Evolutionary conservation across 2,113 vertebrate species (phyloP).

Genomic region (Phrynosoma platyrhinos): DNA sequence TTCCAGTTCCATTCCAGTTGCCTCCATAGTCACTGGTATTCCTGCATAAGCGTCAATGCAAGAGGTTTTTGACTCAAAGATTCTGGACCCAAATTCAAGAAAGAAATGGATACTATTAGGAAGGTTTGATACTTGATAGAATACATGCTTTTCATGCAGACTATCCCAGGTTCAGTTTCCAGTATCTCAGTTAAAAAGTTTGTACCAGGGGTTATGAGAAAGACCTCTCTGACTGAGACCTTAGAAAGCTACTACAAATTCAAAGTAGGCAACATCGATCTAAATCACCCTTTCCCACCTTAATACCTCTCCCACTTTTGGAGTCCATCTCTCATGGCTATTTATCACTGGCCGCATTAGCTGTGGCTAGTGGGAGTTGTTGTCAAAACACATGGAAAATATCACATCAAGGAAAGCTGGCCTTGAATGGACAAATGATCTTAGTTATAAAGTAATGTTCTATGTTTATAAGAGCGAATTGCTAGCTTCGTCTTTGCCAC

Average conservation of each 20-base stretch:
- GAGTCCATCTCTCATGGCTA: not conserved
- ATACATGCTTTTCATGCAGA: not conserved
- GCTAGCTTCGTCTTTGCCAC: not conserved
- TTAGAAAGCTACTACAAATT: no score
- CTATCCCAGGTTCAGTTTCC: not conserved
- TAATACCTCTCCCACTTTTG: not conserved
- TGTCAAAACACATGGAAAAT: not conserved
- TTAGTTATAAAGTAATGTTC: not conserved
- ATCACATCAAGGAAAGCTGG: not conserved
- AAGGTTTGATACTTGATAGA: not conserved
- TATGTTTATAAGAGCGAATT: not conserved
- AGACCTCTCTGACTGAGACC: no score
- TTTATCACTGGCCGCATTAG: not conserved
- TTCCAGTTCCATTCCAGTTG: not conserved
- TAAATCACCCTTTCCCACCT: not conserved
- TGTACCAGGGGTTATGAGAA: no score
- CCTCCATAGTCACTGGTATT: not conserved
- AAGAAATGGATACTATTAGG: not conserved
- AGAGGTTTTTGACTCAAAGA: not conserved
- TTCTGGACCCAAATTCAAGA: not conserved
- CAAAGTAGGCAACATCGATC: not conserved
- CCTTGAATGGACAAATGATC: not conserved
- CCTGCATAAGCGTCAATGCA: no score
- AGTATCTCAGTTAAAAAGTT: not conserved
- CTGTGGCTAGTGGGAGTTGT: not conserved